These are phyloP conservation scores for Agrochola macilenta DNA, from an alignment of 2,888 invertebrate species.

Conservation along the genomic window DNA sequence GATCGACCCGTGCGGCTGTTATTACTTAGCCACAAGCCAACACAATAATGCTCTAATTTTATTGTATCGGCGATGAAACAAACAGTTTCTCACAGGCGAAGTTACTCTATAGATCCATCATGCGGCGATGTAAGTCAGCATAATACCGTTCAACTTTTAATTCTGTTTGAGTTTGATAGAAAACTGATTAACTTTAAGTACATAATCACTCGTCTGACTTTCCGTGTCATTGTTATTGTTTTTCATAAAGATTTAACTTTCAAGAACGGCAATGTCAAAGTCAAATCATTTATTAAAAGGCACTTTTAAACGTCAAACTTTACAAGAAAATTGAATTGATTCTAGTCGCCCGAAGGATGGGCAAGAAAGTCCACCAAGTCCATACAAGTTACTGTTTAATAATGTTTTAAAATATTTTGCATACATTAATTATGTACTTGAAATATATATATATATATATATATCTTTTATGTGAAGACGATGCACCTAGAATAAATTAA, in stretches of 20 bases:
- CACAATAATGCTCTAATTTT: not conserved
- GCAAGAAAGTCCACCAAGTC: no score
- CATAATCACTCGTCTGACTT: constrained; percentile 21
- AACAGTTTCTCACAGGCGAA: constrained; percentile 6
- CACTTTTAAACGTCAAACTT: no score
- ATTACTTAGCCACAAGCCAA: not conserved
- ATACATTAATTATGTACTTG: no score
- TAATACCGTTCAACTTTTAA: constrained; percentile 47
- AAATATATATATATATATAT: no score
- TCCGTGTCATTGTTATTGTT: constrained; percentile 24
- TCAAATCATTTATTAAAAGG: no score
- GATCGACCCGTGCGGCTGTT: no score
- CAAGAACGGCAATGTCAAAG: not conserved
- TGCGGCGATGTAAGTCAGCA: not conserved
- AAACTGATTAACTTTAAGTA: constrained; percentile 43
- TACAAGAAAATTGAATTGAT: no score
- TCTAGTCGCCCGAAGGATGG: no score
- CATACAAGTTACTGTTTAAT: no score
- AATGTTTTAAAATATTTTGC: no score
- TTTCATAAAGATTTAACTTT: constrained; percentile 25
- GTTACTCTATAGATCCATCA: constrained; percentile 54
- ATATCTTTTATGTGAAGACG: no score
- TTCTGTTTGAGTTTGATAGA: constrained; percentile 40
- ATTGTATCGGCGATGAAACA: not conserved
- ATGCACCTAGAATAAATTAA: no score